phyloP scores from a whole-genome alignment of 2,888 invertebrate genomes.

The Pollenia angustigena region DNA sequence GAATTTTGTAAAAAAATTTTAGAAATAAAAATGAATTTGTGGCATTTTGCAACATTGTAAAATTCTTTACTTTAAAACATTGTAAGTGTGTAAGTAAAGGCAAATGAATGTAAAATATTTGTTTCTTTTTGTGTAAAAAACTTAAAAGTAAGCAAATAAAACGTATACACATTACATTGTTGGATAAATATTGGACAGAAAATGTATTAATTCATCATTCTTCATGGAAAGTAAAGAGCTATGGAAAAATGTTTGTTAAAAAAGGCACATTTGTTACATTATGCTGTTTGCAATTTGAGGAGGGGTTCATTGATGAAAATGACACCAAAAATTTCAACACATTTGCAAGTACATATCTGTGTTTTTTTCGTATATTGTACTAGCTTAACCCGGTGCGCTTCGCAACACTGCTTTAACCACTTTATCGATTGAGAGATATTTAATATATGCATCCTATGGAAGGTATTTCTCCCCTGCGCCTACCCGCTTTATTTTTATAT shows the following conservation, averaged over 20 bases:
- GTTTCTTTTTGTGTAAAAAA: conserved; percentile 40
- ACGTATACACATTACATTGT: conserved; percentile 40
- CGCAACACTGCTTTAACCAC: too few relatives aligned
- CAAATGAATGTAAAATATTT: conserved; percentile 52
- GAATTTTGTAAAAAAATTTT: background rate
- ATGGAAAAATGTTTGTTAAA: background rate
- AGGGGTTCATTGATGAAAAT: conserved; percentile 44
- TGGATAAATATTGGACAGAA: background rate
- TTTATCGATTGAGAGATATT: too few relatives aligned
- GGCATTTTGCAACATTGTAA: conserved; percentile 70
- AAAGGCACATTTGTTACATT: background rate
- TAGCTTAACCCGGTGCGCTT: too few relatives aligned
- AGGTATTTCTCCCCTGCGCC: too few relatives aligned
- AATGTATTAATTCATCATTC: background rate
- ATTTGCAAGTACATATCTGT: conserved; percentile 26
- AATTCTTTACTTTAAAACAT: conserved; percentile 58
- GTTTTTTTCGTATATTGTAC: conserved; percentile 6
- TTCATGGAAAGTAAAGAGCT: background rate
- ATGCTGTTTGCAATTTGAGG: conserved; percentile 30
- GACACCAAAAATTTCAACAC: conserved; percentile 20
- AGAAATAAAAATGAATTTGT: background rate
- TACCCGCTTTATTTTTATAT: too few relatives aligned
- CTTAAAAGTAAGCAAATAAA: conserved; percentile 22
- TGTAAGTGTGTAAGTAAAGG: conserved; percentile 59
- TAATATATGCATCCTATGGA: too few relatives aligned